These are phyloP conservation scores for Phortica variegata DNA, from an alignment of 1,140 invertebrate species.

Conservation along the genomic window DNA sequence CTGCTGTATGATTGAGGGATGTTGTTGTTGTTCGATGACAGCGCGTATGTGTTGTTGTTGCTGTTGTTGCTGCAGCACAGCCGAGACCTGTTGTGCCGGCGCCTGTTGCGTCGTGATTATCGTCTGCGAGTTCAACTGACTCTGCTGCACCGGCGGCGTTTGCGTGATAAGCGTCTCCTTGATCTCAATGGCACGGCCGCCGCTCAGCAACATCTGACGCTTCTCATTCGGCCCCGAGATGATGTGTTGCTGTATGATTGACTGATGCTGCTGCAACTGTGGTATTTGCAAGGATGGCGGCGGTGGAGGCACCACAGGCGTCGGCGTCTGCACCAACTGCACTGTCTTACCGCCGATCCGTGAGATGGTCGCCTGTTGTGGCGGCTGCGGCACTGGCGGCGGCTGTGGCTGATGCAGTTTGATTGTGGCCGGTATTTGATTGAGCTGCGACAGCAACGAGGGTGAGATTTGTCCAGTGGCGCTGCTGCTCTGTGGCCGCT, in stretches of 20 bases:
- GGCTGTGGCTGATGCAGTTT: slow-evolving; percentile 45
- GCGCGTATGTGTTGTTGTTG: slow-evolving; percentile 27
- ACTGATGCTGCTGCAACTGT: slow-evolving; percentile 50
- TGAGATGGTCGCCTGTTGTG: slow-evolving; percentile 12
- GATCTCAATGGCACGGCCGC: slow-evolving; percentile 24
- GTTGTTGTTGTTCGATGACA: slow-evolving; percentile 35
- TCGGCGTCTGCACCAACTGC: too few relatives aligned
- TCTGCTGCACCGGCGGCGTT: slow-evolving; percentile 42
- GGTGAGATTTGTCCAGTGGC: slow-evolving; percentile 50
- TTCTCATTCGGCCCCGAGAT: slow-evolving; percentile 47
- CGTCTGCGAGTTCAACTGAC: slow-evolving; percentile 48
- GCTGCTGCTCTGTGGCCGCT: slow-evolving; percentile 5
- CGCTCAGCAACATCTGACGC: slow-evolving; percentile 33
- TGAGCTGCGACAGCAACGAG: slow-evolving; percentile 42
- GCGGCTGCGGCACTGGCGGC: slow-evolving; percentile 4
- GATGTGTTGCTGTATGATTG: slow-evolving; percentile 53
- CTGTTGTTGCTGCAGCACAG: slow-evolving; percentile 29
- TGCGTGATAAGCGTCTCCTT: slow-evolving; percentile 50
- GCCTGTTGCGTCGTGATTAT: slow-evolving; percentile 45
- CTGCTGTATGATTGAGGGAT: slow-evolving; percentile 44
- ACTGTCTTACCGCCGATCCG: slow-evolving; percentile 22
- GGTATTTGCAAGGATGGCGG: slow-evolving; percentile 34
- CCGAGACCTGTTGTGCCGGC: slow-evolving; percentile 1
- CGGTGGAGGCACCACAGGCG: too few relatives aligned
- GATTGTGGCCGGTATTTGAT: slow-evolving; percentile 53